Conservation (phyloP, 2,113 vertebrate genomes). For the Chelonoidis abingdonii region DNA sequence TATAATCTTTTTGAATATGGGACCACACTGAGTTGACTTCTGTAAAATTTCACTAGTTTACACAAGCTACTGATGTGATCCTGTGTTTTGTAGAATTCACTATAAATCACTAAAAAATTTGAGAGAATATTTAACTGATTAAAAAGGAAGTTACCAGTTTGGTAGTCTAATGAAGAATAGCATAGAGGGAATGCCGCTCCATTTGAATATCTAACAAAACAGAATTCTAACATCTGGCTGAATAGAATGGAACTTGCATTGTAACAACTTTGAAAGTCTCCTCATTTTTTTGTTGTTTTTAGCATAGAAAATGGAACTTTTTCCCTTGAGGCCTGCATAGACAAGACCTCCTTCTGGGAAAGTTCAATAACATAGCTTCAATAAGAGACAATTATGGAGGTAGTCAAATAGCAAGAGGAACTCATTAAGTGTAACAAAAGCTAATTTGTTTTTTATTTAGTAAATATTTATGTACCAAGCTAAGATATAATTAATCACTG, state of each 20-base stretch:
- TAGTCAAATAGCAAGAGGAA: not conserved
- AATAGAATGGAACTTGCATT: not conserved
- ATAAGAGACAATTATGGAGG: not conserved
- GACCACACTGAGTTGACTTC: not conserved
- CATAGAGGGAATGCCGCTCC: not conserved
- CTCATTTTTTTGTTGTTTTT: not conserved
- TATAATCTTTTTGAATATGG: not conserved
- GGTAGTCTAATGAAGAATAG: not conserved
- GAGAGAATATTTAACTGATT: not conserved
- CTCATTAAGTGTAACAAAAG: not conserved
- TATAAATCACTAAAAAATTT: not conserved
- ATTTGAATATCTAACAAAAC: not conserved
- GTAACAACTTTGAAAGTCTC: not conserved
- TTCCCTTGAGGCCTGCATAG: not conserved
- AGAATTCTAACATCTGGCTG: not conserved
- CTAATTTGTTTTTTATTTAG: not conserved
- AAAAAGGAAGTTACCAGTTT: not conserved
- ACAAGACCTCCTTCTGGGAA: not conserved
- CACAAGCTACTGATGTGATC: not conserved
- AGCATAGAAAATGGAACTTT: not conserved
- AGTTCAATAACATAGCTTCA: not conserved
- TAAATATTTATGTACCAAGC: not conserved
- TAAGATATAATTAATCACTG: not conserved
- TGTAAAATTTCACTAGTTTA: not conserved
- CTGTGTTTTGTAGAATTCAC: not conserved